Percentiles rank a stretch among this genome's conserved stretches.
phyloP scores from a whole-genome alignment of 2,888 invertebrate genomes.

The Protophormia terraenovae region DNA sequence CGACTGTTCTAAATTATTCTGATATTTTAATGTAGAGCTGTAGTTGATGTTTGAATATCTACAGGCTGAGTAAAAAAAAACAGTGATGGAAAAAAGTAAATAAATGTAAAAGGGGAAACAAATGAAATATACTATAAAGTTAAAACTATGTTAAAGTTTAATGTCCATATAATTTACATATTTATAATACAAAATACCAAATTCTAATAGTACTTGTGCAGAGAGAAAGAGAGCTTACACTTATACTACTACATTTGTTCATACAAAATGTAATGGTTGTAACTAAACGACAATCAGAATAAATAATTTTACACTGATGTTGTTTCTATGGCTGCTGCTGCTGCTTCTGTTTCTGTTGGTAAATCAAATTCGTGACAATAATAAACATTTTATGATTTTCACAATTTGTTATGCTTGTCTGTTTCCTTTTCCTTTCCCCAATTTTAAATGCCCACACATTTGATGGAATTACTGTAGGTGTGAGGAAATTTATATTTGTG shows the following conservation, averaged over 20 bases:
- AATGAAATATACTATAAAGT: conserved; percentile 31
- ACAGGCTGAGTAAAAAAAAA: background rate
- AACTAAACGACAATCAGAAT: conserved; percentile 32
- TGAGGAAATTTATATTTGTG: background rate
- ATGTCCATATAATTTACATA: conserved; percentile 44
- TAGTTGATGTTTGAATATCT: background rate
- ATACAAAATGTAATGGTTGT: background rate
- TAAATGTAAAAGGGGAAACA: background rate
- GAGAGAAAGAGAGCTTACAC: background rate
- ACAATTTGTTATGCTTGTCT: conserved; percentile 5
- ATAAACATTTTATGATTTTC: conserved; percentile 46
- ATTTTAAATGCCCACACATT: background rate
- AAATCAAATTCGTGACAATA: conserved; percentile 59
- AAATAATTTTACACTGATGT: conserved; percentile 41
- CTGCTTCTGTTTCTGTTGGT: background rate
- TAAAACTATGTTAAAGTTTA: conserved; percentile 26
- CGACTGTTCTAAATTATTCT: conserved; percentile 16
- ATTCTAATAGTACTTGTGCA: background rate
- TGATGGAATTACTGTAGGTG: background rate
- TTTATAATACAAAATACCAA: background rate
- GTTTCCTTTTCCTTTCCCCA: background rate
- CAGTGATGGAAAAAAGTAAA: background rate
- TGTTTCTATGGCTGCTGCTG: background rate
- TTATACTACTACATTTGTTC: background rate
- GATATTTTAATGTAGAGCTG: conserved; percentile 4